Evolutionary conservation across 2,113 vertebrate genomes (phyloP).

Genomic region (Macrotis lagotis): DNA sequence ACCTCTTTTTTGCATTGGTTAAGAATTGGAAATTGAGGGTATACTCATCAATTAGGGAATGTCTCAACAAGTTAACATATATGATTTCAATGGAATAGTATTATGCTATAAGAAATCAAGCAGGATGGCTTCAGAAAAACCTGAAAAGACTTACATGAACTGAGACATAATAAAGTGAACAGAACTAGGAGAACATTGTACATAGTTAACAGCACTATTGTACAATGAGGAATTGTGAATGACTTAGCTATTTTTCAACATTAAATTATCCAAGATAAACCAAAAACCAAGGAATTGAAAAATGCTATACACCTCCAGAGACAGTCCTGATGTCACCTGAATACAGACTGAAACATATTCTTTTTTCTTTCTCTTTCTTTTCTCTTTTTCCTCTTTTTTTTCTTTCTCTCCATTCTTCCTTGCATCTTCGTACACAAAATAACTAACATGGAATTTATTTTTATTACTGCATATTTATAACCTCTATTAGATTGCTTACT

Average conservation of each 20-base stretch:
- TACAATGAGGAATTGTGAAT: neutral
- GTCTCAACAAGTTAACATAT: neutral
- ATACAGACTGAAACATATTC: neutral
- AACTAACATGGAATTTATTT: too few relatives aligned
- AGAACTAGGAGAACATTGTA: neutral
- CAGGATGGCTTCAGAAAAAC: neutral
- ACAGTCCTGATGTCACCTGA: neutral
- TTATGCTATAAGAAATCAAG: neutral
- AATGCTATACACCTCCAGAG: neutral
- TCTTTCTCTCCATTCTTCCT: too few relatives aligned
- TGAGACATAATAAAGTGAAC: neutral
- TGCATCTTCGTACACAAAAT: too few relatives aligned
- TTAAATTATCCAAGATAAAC: neutral
- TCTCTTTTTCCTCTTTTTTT: too few relatives aligned
- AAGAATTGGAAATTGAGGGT: neutral
- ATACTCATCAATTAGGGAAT: neutral
- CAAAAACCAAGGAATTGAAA: neutral
- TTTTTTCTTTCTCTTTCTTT: neutral
- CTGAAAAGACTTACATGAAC: neutral
- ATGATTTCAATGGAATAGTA: neutral
- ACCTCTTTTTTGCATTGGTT: neutral
- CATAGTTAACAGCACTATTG: neutral
- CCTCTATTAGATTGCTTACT: too few relatives aligned
- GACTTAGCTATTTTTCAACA: neutral
- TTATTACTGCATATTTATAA: too few relatives aligned